phyloP scores from a whole-genome alignment of 2,113 vertebrate species.

The Sylvia atricapilla region DNA sequence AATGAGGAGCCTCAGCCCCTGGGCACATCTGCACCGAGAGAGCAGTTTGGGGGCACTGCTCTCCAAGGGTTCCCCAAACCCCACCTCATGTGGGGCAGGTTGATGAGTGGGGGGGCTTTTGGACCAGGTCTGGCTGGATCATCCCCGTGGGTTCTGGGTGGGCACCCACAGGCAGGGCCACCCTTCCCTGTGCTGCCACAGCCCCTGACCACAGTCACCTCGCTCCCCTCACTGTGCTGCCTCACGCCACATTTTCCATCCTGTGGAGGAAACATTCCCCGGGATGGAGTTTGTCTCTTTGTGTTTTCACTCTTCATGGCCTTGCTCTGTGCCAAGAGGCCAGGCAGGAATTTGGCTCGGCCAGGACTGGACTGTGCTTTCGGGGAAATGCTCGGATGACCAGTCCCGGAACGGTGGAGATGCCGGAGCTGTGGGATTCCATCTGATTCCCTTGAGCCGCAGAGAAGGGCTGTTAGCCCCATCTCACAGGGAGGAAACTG shows the following conservation, averaged over 20 bases:
- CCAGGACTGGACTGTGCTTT: background rate
- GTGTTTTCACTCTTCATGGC: background rate
- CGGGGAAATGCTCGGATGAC: fast-evolving
- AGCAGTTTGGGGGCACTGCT: background rate
- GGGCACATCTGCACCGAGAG: background rate
- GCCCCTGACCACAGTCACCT: background rate
- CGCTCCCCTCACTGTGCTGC: fast-evolving
- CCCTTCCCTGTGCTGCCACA: background rate
- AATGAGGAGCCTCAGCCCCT: background rate
- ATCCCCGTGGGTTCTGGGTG: fast-evolving
- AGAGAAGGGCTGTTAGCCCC: background rate
- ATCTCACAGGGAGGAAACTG: background rate
- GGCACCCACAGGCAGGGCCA: background rate
- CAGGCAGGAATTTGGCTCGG: background rate
- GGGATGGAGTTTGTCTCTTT: background rate
- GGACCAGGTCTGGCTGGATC: background rate
- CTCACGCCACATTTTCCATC: background rate
- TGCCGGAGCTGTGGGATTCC: fast-evolving
- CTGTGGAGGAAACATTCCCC: background rate
- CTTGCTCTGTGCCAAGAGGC: background rate
- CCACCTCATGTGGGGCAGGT: fast-evolving
- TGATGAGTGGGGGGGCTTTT: fast-evolving
- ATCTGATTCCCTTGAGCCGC: background rate
- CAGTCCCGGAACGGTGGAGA: fast-evolving
- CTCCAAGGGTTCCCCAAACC: background rate